A percentile compares a stretch with the other conserved stretches of the same genome.
Conservation (phyloP, 2,888 invertebrate species). For the Apodemia duryi region DNA sequence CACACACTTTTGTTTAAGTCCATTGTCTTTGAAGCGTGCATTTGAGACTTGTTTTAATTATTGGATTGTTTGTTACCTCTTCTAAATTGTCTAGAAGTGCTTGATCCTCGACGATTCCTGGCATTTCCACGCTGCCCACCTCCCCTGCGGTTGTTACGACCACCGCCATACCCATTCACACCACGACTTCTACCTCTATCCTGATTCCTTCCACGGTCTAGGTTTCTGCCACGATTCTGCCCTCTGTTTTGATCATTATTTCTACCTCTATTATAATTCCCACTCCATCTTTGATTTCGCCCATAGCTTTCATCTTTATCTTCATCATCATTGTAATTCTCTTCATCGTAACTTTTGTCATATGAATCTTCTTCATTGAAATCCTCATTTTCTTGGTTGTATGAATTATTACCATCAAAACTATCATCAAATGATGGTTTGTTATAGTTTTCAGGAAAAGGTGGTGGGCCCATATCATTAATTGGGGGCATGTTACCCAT, state of each 20-base stretch:
- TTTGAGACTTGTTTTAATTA: slow-evolving; percentile 45
- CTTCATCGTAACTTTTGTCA: slow-evolving; percentile 52
- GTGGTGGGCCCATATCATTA: slow-evolving; percentile 45
- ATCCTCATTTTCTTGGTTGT: slow-evolving; percentile 48
- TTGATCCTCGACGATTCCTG: slow-evolving; percentile 54
- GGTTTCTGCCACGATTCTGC: slow-evolving; percentile 44
- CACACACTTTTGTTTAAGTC: slow-evolving; percentile 47
- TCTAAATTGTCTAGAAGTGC: slow-evolving; percentile 55
- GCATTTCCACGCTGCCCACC: slow-evolving; percentile 49
- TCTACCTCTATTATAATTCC: slow-evolving; percentile 52
- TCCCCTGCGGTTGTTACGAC: slow-evolving; percentile 36
- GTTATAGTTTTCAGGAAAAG: slow-evolving; percentile 62
- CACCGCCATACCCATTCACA: slow-evolving; percentile 36
- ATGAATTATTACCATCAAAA: slow-evolving; percentile 51
- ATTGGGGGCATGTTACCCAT: slow-evolving; percentile 49
- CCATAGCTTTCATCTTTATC: slow-evolving; percentile 46
- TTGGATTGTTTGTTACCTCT: slow-evolving; percentile 57
- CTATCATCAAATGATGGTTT: slow-evolving; percentile 57
- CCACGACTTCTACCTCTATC: slow-evolving; percentile 58
- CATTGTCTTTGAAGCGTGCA: slow-evolving; percentile 45
- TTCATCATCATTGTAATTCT: slow-evolving; percentile 55
- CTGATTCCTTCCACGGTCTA: slow-evolving; percentile 45
- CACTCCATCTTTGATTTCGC: slow-evolving; percentile 60
- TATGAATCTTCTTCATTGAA: slow-evolving; percentile 51
- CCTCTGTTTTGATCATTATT: slow-evolving; percentile 47